Conservation (phyloP, 2,113 vertebrate species). For the Cervus canadensis region DNA sequence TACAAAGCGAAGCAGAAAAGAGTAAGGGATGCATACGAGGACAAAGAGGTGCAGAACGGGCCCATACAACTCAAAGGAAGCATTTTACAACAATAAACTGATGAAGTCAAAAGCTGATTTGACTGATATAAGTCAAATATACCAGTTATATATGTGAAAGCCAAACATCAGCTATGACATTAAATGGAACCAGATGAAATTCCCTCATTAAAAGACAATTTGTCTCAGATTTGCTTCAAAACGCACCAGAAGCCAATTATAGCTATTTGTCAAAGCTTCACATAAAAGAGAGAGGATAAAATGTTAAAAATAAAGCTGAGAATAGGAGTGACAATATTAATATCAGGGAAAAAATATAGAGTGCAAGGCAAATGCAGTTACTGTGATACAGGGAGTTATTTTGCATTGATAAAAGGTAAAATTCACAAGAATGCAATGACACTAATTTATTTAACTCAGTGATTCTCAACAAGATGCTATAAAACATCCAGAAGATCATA, state of each 20-base stretch:
- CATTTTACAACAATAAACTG: neutral
- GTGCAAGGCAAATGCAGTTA: neutral
- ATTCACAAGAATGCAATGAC: neutral
- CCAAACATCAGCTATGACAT: neutral
- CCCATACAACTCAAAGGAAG: neutral
- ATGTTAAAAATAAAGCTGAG: neutral
- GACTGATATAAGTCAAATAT: neutral
- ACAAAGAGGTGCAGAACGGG: neutral
- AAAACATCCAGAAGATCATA: neutral
- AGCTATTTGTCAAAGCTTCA: constrained; percentile 21
- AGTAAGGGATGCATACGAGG: fast-evolving
- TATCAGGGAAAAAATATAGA: neutral
- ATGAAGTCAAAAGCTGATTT: neutral
- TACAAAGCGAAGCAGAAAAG: neutral
- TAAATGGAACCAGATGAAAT: neutral
- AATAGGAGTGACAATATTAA: neutral
- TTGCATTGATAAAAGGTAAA: constrained; percentile 13
- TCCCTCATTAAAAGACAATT: neutral
- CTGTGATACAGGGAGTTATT: neutral
- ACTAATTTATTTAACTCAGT: neutral
- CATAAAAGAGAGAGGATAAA: neutral
- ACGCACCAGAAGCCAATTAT: neutral
- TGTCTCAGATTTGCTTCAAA: neutral
- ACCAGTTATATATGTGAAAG: neutral
- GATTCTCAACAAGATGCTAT: neutral